Percentiles rank a stretch among this genome's conserved stretches.
Evolutionary conservation across 2,797 vertebrate species (phyloP).

Genomic region (Hirundo rustica): DNA sequence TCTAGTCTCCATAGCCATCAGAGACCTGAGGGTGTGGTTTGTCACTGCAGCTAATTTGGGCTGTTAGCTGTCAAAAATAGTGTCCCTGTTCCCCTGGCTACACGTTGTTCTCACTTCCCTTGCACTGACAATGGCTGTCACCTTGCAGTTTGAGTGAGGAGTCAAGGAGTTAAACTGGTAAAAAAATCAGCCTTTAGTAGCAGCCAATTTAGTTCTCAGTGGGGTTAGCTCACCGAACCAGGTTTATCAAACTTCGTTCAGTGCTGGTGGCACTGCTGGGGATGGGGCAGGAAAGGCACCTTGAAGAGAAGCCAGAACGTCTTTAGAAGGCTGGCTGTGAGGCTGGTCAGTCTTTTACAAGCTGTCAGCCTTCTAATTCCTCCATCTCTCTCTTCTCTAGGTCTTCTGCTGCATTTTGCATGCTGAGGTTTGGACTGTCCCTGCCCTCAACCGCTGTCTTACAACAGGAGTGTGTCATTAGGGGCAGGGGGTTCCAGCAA

Average conservation of each 20-base stretch:
- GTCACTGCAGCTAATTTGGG: neutral
- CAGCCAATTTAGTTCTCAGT: neutral
- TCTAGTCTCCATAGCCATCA: neutral
- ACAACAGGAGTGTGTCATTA: neutral
- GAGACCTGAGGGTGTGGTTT: neutral
- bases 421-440: neutral
- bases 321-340: neutral
- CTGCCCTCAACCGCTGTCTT: neutral
- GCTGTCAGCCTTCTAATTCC: neutral
- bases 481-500: neutral
- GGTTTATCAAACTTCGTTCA: neutral
- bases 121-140: neutral
- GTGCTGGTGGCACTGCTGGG: neutral
- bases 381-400: neutral
- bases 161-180: neutral
- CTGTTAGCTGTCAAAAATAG: neutral
- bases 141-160: neutral
- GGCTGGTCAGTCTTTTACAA: neutral
- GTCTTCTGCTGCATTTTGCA: neutral
- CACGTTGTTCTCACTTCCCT: neutral
- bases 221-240: neutral
- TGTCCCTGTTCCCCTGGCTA: neutral
- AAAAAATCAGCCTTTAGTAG: neutral
- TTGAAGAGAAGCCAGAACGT: neutral
- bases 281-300: neutral